These are phyloP conservation scores for Chironomus tepperi DNA, from an alignment of 1,140 invertebrate species.

Conservation along the genomic window DNA sequence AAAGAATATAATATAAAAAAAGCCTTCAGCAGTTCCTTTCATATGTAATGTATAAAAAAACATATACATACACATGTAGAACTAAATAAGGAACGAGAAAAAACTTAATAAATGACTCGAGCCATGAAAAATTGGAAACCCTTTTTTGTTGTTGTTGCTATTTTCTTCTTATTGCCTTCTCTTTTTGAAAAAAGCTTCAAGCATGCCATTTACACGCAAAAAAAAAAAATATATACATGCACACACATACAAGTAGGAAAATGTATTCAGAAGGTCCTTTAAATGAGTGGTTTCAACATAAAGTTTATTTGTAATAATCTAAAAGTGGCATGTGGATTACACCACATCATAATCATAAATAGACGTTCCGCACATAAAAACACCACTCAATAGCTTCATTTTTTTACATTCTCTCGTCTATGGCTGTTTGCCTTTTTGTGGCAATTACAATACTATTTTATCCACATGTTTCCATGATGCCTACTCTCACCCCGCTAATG, in stretches of 20 bases:
- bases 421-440: too few species aligned
- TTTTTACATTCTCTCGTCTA: neutral
- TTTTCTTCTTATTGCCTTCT: too few species aligned
- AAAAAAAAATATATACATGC: neutral
- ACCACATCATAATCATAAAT: constrained; percentile 23
- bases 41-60: neutral
- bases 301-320: constrained; percentile 24
- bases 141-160: neutral
- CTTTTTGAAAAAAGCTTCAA: neutral
- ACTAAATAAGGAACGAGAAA: neutral
- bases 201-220: constrained; percentile 6
- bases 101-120: neutral
- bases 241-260: too few species aligned
- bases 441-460: too few species aligned
- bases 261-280: neutral
- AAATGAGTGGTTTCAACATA: constrained; percentile 12
- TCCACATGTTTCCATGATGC: too few species aligned
- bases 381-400: neutral
- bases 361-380: constrained; percentile 18
- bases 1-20: neutral
- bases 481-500: too few species aligned
- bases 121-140: neutral
- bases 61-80: neutral
- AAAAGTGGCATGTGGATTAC: constrained; percentile 7
- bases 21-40: neutral